phyloP scores from a whole-genome alignment of 1,140 invertebrate genomes.

The Drosophila baimaii region DNA sequence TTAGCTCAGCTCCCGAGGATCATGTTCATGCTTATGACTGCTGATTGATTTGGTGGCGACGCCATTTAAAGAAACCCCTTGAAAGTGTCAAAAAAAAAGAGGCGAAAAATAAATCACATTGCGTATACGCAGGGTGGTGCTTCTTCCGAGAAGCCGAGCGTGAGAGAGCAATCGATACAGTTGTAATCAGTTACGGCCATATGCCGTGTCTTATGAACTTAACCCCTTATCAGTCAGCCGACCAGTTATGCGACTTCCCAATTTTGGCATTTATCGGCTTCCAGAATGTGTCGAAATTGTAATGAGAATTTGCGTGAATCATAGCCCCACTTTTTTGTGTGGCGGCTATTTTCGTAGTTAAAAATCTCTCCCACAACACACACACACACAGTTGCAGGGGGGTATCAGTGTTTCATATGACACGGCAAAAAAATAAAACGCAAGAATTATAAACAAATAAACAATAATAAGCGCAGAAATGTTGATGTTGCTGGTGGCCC shows the following conservation, averaged over 20 bases:
- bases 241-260: constrained; percentile 27
- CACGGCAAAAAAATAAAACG: constrained; percentile 6
- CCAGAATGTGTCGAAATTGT: constrained; percentile 2
- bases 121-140: constrained; percentile 23
- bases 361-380: constrained; percentile 11
- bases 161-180: constrained; percentile 1
- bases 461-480: constrained; percentile 18
- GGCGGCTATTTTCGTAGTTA: neutral
- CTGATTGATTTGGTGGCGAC: constrained; percentile 32
- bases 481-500: constrained; percentile 6
- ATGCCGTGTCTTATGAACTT: constrained; percentile 26
- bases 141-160: neutral
- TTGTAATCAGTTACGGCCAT: constrained; percentile 25
- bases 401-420: constrained; percentile 40
- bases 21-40: constrained; percentile 21
- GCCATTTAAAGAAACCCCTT: constrained; percentile 26
- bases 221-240: constrained; percentile 22
- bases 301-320: constrained; percentile 14
- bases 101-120: constrained; percentile 9
- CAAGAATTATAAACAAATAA: neutral
- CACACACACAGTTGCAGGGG: constrained; percentile 3
- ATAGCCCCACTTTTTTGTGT: too few relatives aligned
- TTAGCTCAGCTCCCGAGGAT: constrained; percentile 4
- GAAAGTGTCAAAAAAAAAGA: constrained; percentile 17
- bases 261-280: constrained; percentile 1